Base-by-base conservation (phyloP, 2,797 vertebrate genomes). In the Xenopus petersii region DNA sequence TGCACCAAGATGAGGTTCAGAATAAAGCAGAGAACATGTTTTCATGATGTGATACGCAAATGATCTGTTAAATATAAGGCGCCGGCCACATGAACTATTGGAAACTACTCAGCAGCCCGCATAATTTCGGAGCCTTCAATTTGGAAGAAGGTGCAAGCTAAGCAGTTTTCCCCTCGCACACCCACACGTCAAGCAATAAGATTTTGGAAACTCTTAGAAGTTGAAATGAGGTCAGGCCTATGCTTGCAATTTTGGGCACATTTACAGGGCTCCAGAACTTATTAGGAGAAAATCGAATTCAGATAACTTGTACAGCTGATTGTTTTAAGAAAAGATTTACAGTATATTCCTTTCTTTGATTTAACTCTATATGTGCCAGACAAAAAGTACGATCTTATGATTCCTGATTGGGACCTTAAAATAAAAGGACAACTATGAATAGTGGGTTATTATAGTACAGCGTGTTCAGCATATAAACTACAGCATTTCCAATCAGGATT, bases 1-100 rank as follows among this genome's bases (percentile, higher is more conserved):
- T 81, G 81, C 74, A 79, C 80, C 80, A 81, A 82, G 80, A 86
- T 84, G 83, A 80, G 70, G 80, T 73, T 79, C 75, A 85, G 84
- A 84, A 86, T 84, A 87, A 86, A 60, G 85, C 82, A 69, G 83
- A 74, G 78, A 83, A 83, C 84, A 80, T 81, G 13, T 73, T 83
- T 83, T 84, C 84, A 84, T 83, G 47, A 82, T 78, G 81, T 85
- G 84, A 88, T 84, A 83, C 78, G 75, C 77, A 84, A 82, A 87
- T 75, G 75, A 82, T 0, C 30, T 74, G 81, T 75, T 84, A 84
- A 88, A 83, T 82, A 85, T 77, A 83, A 75, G 81, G 76, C 81
- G 79, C 83, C 83, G 81, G 81, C 81, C 81, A 80, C 79, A 77
- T 81, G 56, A 60, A 81, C 80, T 81, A 80, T 80, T 82, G 82